These are phyloP conservation scores for Yponomeuta sedellus DNA, from an alignment of 2,888 invertebrate genomes.

Conservation along the genomic window DNA sequence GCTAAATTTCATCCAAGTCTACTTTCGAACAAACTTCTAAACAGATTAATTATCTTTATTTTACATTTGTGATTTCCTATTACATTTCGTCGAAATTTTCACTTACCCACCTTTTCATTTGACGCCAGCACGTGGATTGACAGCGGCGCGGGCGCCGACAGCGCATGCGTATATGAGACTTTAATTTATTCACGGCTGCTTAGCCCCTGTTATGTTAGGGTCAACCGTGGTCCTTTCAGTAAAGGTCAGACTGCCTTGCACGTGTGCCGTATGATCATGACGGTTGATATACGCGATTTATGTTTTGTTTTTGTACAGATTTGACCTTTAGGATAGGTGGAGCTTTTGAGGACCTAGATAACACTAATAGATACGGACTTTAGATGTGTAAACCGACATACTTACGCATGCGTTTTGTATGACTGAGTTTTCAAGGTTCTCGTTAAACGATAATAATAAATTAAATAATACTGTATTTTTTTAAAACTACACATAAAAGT, in stretches of 20 bases:
- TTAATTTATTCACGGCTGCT: conserved; percentile 31
- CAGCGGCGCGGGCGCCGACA: conserved; percentile 25
- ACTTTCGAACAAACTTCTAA: too few relatives aligned
- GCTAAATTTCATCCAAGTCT: background rate
- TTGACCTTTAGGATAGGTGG: background rate
- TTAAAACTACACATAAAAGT: too few relatives aligned
- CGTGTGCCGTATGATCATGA: background rate
- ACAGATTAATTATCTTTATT: too few relatives aligned
- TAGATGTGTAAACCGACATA: background rate
- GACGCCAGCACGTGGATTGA: conserved; percentile 19
- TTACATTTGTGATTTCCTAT: too few relatives aligned
- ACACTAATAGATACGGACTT: background rate
- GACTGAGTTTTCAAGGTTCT: background rate
- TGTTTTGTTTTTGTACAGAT: background rate
- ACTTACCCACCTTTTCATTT: background rate
- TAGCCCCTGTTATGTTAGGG: conserved; percentile 17
- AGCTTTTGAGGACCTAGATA: background rate
- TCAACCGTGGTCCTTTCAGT: conserved; percentile 17
- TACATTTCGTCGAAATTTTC: background rate
- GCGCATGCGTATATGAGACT: conserved; percentile 28
- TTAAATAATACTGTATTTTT: too few relatives aligned
- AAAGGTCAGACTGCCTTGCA: conserved; percentile 9
- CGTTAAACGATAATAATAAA: too few relatives aligned
- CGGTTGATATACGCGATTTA: conserved; percentile 3
- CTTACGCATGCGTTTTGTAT: background rate